A percentile compares a stretch with the other conserved stretches of the same genome.
These are phyloP conservation scores for Ailurus styani DNA, from an alignment of 2,113 vertebrate species.

Conservation along the genomic window DNA sequence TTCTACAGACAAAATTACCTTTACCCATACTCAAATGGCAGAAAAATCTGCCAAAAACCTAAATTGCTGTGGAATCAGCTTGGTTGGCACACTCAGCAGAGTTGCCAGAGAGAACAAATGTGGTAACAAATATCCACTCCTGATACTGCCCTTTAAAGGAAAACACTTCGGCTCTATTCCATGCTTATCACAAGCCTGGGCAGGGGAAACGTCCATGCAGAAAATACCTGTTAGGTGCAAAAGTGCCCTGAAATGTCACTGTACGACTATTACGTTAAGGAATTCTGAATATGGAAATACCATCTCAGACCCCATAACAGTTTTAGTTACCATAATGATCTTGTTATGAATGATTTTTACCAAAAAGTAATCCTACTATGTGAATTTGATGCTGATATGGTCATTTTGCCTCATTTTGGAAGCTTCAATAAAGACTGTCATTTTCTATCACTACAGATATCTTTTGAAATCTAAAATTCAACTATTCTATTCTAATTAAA, in stretches of 20 bases:
- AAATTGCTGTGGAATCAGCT: background rate
- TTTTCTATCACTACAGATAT: background rate
- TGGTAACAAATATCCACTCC: background rate
- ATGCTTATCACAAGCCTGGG: background rate
- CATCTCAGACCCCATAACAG: background rate
- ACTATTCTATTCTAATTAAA: background rate
- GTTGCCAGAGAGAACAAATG: background rate
- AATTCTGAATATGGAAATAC: background rate
- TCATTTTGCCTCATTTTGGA: slow-evolving; percentile 20
- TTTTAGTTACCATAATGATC: background rate
- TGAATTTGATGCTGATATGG: background rate
- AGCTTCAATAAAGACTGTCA: background rate
- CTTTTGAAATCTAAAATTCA: slow-evolving; percentile 11
- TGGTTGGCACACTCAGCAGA: background rate
- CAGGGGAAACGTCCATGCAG: background rate
- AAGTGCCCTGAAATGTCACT: background rate
- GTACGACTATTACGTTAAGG: background rate
- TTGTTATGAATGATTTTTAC: slow-evolving; percentile 8
- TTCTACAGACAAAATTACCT: slow-evolving; percentile 25
- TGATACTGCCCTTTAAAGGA: background rate
- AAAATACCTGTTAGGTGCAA: background rate
- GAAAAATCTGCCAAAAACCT: background rate
- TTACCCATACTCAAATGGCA: background rate
- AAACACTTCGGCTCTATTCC: background rate
- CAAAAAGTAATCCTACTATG: background rate